Percentiles rank a stretch among this genome's conserved stretches.
phyloP scores from a whole-genome alignment of 2,797 vertebrate species.

The Vireo griseus region DNA sequence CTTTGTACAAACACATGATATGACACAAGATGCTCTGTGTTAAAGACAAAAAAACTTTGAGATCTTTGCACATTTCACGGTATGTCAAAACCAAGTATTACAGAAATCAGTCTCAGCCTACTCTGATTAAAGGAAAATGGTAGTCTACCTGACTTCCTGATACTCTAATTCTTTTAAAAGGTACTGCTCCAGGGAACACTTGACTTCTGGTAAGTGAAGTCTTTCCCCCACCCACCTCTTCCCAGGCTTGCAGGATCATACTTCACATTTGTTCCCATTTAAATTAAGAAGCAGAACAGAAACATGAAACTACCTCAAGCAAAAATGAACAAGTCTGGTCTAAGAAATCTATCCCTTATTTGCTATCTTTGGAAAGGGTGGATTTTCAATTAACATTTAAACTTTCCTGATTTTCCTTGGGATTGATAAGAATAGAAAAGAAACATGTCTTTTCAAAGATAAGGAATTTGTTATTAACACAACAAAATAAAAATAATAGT shows the following conservation, averaged over 20 bases:
- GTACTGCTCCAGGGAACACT: slow-evolving; percentile 34
- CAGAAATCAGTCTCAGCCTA: not conserved
- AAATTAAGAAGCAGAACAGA: slow-evolving; percentile 22
- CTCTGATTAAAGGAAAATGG: slow-evolving; percentile 25
- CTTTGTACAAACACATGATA: not conserved
- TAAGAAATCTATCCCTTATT: not conserved
- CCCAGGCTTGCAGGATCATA: not conserved
- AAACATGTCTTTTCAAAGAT: not conserved
- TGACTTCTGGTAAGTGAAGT: not conserved
- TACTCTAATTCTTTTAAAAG: slow-evolving; percentile 40
- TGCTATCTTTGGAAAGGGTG: not conserved
- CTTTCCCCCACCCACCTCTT: not conserved
- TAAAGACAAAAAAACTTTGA: slow-evolving; percentile 5
- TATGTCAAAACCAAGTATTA: not conserved
- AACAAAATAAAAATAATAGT: not conserved
- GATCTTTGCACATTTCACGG: not conserved
- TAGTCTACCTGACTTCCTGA: slow-evolving; percentile 35
- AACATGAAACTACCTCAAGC: slow-evolving; percentile 24
- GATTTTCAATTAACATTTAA: not conserved
- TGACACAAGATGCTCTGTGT: not conserved
- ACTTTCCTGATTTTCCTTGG: slow-evolving; percentile 1
- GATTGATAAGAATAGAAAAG: not conserved
- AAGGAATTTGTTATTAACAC: slow-evolving; percentile 6
- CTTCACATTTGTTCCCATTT: not conserved
- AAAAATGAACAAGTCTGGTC: slow-evolving; percentile 28